Evolutionary conservation across 2,797 vertebrate genomes (phyloP).

Genomic region (Pseudotriccus pelzelni): DNA sequence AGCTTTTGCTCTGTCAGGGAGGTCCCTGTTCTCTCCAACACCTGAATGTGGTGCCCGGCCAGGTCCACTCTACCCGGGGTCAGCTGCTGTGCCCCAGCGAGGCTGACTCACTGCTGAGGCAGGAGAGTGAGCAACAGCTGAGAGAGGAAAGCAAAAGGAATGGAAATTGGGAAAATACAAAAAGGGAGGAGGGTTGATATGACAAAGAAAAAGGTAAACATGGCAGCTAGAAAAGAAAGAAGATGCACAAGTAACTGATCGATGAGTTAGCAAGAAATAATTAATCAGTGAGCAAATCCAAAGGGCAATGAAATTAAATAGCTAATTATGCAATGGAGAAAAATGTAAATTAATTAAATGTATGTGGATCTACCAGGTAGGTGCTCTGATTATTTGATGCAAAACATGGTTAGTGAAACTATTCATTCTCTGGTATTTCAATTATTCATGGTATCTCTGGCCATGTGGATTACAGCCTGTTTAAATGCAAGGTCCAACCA

Average conservation of each 20-base stretch:
- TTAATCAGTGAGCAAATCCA: constrained; percentile 29
- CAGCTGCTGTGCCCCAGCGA: not conserved
- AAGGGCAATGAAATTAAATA: constrained; percentile 17
- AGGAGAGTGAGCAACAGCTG: not conserved
- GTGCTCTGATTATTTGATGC: constrained; percentile 50
- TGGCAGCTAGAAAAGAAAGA: not conserved
- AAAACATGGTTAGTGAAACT: constrained; percentile 27
- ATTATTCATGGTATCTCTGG: constrained; percentile 39
- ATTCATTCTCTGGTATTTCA: constrained; percentile 49
- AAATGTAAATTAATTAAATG: constrained; percentile 36
- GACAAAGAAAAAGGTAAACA: not conserved
- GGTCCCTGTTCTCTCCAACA: not conserved
- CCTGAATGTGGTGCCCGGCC: fast-evolving
- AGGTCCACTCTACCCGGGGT: fast-evolving
- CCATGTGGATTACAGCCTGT: not conserved
- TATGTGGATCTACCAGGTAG: constrained; percentile 13
- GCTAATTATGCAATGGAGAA: constrained; percentile 16
- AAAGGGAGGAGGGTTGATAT: not conserved
- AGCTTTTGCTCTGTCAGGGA: not conserved
- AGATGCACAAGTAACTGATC: not conserved
- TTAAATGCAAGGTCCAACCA: constrained; percentile 25
- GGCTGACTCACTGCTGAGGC: not conserved
- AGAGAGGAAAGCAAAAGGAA: not conserved
- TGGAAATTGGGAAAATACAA: not conserved
- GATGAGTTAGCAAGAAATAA: not conserved